Percentiles rank a stretch among this genome's conserved stretches.
Conservation (phyloP, 2,888 invertebrate genomes). For the Drosophila cognata region DNA sequence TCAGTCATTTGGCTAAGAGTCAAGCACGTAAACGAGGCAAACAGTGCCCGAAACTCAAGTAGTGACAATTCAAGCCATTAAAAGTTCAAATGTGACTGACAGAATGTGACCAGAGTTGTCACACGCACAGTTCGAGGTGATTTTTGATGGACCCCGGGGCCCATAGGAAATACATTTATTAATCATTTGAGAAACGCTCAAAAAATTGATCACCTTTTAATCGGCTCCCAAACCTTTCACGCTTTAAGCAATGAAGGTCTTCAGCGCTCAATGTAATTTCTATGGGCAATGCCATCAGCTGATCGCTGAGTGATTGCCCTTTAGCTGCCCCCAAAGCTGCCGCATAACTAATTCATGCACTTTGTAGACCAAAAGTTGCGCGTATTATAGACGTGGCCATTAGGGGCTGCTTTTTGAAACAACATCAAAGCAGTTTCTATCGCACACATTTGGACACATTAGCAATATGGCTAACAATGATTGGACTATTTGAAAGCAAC, state of each 20-base stretch:
- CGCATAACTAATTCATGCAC: conserved; percentile 21
- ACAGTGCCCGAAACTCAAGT: conserved; percentile 38
- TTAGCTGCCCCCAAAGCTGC: conserved; percentile 6
- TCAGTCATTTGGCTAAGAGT: conserved; percentile 45
- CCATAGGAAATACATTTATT: conserved; percentile 29
- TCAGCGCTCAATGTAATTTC: conserved; percentile 16
- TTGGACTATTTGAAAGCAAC: conserved; percentile 11
- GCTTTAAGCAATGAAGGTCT: conserved; percentile 52
- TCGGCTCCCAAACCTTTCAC: conserved; percentile 45
- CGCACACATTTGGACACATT: conserved; percentile 2
- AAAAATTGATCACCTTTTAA: conserved; percentile 28
- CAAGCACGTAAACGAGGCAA: conserved; percentile 36
- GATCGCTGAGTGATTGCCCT: conserved; percentile 25
- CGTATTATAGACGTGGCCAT: conserved; percentile 18
- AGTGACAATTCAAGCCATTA: conserved; percentile 45
- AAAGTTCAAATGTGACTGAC: conserved; percentile 28
- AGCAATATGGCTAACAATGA: not conserved
- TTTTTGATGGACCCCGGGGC: conserved; percentile 18
- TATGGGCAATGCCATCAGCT: conserved; percentile 24
- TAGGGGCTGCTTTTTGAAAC: conserved; percentile 15
- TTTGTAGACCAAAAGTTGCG: conserved; percentile 25
- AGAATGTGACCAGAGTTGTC: conserved; percentile 31
- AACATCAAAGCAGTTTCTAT: conserved; percentile 17
- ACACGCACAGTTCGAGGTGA: conserved; percentile 36
- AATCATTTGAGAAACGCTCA: conserved; percentile 11